Percentiles rank a stretch among this genome's conserved stretches.
phyloP scores from a whole-genome alignment of 1,140 invertebrate genomes.

The Argopecten irradians region DNA sequence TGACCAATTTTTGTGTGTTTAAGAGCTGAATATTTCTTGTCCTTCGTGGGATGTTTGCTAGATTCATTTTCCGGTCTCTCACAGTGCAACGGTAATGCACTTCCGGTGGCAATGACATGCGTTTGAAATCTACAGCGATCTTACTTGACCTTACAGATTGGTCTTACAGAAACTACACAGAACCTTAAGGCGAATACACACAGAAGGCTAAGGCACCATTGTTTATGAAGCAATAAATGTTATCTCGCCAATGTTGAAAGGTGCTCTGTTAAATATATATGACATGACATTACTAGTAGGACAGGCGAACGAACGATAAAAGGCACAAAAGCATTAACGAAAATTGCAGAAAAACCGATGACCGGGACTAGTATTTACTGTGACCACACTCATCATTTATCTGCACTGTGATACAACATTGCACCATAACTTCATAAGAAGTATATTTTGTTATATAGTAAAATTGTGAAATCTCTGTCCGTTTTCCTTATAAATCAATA shows the following conservation, averaged over 20 bases:
- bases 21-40: neutral
- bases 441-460: too few species aligned
- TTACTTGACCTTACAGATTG: neutral
- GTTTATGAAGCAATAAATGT: slow-evolving; percentile 15
- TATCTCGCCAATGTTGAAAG: neutral
- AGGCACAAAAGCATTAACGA: neutral
- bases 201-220: neutral
- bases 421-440: too few species aligned
- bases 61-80: neutral
- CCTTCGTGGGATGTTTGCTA: neutral
- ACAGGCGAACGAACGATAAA: neutral
- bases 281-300: neutral
- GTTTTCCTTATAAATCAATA: too few species aligned
- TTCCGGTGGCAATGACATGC: neutral
- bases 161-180: neutral
- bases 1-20: neutral
- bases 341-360: neutral
- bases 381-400: too few species aligned
- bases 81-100: slow-evolving; percentile 6
- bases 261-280: neutral
- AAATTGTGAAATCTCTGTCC: too few species aligned
- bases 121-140: neutral
- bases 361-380: neutral
- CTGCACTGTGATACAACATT: too few species aligned
- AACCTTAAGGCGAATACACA: neutral